Evolutionary conservation across 2,888 invertebrate species (phyloP).

Genomic region (Ditylenchus weischeri): DNA sequence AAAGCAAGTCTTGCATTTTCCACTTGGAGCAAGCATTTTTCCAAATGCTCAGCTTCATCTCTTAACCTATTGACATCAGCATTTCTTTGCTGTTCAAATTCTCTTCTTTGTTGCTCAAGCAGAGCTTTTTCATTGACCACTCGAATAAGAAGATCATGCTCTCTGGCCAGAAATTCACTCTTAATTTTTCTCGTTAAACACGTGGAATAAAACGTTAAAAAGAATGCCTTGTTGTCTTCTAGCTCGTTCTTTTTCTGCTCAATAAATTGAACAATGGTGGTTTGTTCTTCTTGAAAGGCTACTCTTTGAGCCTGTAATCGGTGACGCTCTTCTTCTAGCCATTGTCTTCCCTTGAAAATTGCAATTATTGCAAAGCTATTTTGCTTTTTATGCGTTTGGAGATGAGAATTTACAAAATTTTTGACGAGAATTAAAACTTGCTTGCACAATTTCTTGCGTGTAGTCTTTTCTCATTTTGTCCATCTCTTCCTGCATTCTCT

Average conservation of each 20-base stretch:
- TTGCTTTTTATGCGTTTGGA: no score
- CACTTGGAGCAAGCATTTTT: slow-evolving; percentile 42
- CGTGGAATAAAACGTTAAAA: slow-evolving; percentile 10
- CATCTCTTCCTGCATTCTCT: slow-evolving; percentile 28
- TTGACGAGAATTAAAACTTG: slow-evolving; percentile 14
- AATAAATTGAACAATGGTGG: slow-evolving; percentile 27
- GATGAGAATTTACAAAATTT: no score
- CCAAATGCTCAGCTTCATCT: slow-evolving; percentile 47
- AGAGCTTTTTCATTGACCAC: slow-evolving; percentile 47
- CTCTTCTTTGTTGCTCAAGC: slow-evolving; percentile 34
- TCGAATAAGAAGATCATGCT: slow-evolving; percentile 51
- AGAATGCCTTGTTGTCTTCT: slow-evolving; percentile 21
- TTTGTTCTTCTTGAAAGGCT: slow-evolving; percentile 43
- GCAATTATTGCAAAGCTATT: not conserved
- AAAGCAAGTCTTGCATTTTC: slow-evolving; percentile 31
- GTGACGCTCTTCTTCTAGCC: slow-evolving; percentile 34
- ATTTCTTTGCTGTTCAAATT: slow-evolving; percentile 38
- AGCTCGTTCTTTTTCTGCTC: slow-evolving; percentile 35
- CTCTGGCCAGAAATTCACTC: slow-evolving; percentile 42
- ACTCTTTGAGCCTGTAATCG: slow-evolving; percentile 26
- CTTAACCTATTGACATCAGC: slow-evolving; percentile 41
- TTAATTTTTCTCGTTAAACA: slow-evolving; percentile 19
- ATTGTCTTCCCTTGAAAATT: slow-evolving; percentile 31
- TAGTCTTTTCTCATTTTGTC: slow-evolving; percentile 27
- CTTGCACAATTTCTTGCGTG: slow-evolving; percentile 33